Conservation (phyloP, 1,140 invertebrate genomes). For the Caenorhabditis briggsae region DNA sequence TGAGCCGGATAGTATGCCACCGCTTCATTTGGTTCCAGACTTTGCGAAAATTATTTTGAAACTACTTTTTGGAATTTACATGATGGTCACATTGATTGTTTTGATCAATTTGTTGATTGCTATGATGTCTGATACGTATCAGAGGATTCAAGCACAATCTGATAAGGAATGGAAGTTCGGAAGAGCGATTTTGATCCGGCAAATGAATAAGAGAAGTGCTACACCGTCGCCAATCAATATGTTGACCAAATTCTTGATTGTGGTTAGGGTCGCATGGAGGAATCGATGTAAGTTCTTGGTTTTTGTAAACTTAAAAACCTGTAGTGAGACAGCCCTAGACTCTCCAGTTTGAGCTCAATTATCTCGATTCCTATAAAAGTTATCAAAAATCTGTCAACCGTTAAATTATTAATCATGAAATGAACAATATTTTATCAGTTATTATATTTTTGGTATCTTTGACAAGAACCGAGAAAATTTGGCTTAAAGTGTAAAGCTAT, state of each 20-base stretch:
- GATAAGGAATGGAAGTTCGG: slow-evolving; percentile 99
- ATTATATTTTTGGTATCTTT: too few relatives aligned
- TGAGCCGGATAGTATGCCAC: slow-evolving; percentile 84
- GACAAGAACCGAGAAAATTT: too few relatives aligned
- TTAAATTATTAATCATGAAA: too few relatives aligned
- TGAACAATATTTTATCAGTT: too few relatives aligned
- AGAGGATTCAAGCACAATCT: slow-evolving; percentile 97
- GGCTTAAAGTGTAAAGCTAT: too few relatives aligned
- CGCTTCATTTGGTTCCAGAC: slow-evolving; percentile 80
- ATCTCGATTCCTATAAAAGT: too few relatives aligned
- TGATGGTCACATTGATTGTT: slow-evolving; percentile 96
- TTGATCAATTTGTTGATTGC: slow-evolving; percentile 98
- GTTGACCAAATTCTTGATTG: slow-evolving; percentile 85
- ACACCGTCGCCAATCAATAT: slow-evolving; percentile 97
- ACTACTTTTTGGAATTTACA: slow-evolving; percentile 89
- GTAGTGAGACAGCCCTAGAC: too few relatives aligned
- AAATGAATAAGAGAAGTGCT: slow-evolving; percentile 97
- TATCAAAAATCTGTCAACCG: too few relatives aligned
- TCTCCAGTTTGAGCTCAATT: not conserved
- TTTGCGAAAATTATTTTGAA: slow-evolving; percentile 81
- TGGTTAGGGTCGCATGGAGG: slow-evolving; percentile 76
- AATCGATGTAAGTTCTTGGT: slow-evolving; percentile 70
- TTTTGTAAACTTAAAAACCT: too few relatives aligned
- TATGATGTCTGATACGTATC: slow-evolving; percentile 99
- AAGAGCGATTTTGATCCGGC: slow-evolving; percentile 95